Evolutionary conservation across 2,113 vertebrate species (phyloP).

Genomic region (Platysternon megacephalum): DNA sequence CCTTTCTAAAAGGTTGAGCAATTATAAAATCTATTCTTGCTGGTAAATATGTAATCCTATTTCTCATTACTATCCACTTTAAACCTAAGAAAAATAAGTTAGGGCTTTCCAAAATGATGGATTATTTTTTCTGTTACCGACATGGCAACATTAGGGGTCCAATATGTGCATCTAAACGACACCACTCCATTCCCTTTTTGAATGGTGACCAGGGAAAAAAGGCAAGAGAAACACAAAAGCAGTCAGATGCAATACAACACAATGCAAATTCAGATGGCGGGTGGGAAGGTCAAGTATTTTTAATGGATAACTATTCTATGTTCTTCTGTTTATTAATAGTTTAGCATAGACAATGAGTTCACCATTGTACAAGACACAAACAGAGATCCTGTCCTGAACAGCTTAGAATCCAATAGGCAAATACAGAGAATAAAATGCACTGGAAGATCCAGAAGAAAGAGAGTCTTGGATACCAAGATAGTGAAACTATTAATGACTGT

Average conservation of each 20-base stretch:
- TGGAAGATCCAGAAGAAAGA: neutral
- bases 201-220: neutral
- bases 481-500: neutral
- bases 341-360: neutral
- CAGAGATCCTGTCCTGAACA: neutral
- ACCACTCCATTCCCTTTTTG: neutral
- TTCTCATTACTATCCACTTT: neutral
- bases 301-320: neutral
- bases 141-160: neutral
- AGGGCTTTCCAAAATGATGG: neutral
- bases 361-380: neutral
- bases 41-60: neutral
- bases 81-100: neutral
- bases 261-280: neutral
- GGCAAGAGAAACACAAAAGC: neutral
- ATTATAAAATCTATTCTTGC: neutral
- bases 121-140: neutral
- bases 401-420: neutral
- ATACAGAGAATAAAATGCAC: rapidly evolving
- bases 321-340: neutral
- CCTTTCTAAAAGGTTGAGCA: neutral
- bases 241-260: neutral
- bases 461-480: neutral
- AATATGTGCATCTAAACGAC: neutral
- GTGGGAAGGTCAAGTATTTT: neutral